phyloP scores from a whole-genome alignment of 2,113 vertebrate species.

The Picathartes gymnocephalus region DNA sequence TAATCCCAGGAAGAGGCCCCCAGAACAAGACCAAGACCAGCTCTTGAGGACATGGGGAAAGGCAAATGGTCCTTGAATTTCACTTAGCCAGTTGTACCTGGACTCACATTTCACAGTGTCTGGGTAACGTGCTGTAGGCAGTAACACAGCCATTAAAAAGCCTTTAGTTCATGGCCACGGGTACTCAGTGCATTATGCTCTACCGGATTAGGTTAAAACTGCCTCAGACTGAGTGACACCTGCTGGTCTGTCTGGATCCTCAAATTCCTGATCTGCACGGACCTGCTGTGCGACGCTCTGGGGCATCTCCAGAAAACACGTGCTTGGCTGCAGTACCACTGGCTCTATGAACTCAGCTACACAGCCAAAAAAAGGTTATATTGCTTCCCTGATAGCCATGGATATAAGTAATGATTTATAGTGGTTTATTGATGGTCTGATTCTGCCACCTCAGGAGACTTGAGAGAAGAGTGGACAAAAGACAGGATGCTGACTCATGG shows the following conservation, averaged over 20 bases:
- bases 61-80: background rate
- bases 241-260: background rate
- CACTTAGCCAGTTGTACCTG: background rate
- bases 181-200: fast-evolving
- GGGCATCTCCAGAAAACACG: background rate
- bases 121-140: background rate
- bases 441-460: background rate
- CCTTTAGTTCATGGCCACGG: fast-evolving
- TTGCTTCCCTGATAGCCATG: background rate
- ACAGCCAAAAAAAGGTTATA: background rate
- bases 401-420: background rate
- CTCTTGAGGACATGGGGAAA: background rate
- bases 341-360: background rate
- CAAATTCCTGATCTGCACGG: background rate
- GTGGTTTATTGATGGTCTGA: background rate
- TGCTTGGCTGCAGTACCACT: background rate
- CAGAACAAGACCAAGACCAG: fast-evolving
- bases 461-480: background rate
- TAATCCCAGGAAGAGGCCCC: background rate
- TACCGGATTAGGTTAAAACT: background rate
- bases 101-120: background rate
- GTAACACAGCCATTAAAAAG: background rate
- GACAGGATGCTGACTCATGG: background rate
- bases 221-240: background rate
- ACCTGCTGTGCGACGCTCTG: fast-evolving